phyloP scores from a whole-genome alignment of 1,140 invertebrate species.

The Phortica variegata region DNA sequence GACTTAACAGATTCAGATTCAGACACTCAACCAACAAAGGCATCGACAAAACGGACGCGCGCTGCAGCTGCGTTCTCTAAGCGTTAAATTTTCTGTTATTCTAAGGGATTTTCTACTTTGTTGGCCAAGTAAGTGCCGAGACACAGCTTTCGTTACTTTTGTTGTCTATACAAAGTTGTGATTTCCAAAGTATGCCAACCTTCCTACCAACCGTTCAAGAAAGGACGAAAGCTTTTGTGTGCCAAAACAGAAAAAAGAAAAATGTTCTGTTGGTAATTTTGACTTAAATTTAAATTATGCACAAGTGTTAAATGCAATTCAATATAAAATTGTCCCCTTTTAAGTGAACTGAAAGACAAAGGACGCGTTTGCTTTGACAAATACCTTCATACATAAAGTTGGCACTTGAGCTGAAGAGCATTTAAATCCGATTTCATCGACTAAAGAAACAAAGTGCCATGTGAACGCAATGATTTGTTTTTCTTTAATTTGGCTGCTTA shows the following conservation, averaged over 20 bases:
- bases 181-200: slow-evolving; percentile 1
- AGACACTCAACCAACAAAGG: background rate
- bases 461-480: too few relatives aligned
- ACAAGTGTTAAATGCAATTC: slow-evolving; percentile 54
- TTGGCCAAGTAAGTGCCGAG: slow-evolving; percentile 45
- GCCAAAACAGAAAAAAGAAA: slow-evolving; percentile 22
- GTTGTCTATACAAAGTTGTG: slow-evolving; percentile 44
- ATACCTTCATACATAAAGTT: too few relatives aligned
- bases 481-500: too few relatives aligned
- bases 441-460: too few relatives aligned
- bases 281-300: slow-evolving; percentile 47
- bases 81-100: slow-evolving; percentile 50
- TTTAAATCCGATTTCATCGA: slow-evolving; percentile 13
- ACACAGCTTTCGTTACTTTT: slow-evolving; percentile 37
- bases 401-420: slow-evolving; percentile 9
- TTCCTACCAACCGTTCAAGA: slow-evolving; percentile 1
- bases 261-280: too few relatives aligned
- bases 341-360: too few relatives aligned
- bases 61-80: too few relatives aligned
- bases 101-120: slow-evolving; percentile 55
- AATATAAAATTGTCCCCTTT: too few relatives aligned
- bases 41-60: background rate
- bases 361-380: too few relatives aligned
- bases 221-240: slow-evolving; percentile 6
- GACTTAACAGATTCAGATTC: background rate